A percentile compares a stretch with the other conserved stretches of the same genome.
These are phyloP conservation scores for Stenurella melanura DNA, from an alignment of 2,888 invertebrate species.

Conservation along the genomic window DNA sequence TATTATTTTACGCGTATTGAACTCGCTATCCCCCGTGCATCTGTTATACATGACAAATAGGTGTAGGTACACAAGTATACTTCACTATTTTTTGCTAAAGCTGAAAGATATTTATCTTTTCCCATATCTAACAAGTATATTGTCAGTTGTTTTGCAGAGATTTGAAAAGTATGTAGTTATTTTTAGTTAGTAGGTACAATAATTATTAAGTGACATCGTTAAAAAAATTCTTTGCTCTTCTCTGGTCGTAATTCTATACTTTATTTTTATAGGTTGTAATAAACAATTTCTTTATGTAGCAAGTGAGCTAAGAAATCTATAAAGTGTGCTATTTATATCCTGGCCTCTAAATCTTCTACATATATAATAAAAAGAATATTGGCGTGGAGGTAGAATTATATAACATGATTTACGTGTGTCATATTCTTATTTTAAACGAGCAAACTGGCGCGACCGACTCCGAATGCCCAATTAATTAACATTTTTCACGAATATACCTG, in stretches of 20 bases:
- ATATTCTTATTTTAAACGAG: too few species aligned
- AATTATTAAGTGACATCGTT: not conserved
- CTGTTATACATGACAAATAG: too few species aligned
- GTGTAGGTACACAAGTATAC: too few species aligned
- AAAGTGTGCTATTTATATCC: slow-evolving; percentile 23
- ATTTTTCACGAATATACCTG: too few species aligned
- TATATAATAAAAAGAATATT: not conserved
- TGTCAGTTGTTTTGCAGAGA: not conserved
- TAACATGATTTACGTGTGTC: not conserved
- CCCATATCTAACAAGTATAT: not conserved
- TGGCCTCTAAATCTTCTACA: slow-evolving; percentile 11
- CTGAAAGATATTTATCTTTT: not conserved
- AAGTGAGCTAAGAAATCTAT: slow-evolving; percentile 13
- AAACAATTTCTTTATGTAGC: not conserved
- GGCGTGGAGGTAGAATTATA: not conserved
- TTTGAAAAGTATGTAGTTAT: not conserved
- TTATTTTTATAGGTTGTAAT: not conserved
- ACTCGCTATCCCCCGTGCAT: too few species aligned
- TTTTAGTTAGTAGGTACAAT: not conserved
- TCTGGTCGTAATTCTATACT: not conserved
- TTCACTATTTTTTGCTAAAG: too few species aligned
- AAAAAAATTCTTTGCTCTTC: not conserved
- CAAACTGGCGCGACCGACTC: too few species aligned
- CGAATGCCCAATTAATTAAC: too few species aligned
- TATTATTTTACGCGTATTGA: too few species aligned